Percentiles rank a stretch among this genome's conserved stretches.
Conservation (phyloP, 2,888 invertebrate genomes). For the Morpho helenor region DNA sequence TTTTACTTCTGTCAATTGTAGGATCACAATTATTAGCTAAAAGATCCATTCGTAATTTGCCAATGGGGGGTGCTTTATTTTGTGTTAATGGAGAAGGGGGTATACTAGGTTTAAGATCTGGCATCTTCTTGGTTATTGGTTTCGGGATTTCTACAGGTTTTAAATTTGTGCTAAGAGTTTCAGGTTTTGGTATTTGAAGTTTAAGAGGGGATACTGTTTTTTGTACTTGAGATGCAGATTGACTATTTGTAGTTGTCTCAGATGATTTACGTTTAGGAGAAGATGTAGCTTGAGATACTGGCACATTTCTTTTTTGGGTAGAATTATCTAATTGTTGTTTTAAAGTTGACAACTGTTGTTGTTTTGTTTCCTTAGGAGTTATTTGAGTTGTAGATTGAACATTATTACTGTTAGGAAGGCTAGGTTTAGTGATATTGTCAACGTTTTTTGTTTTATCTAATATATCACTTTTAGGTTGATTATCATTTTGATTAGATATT, state of each 20-base stretch:
- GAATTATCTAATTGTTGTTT: conserved; percentile 42
- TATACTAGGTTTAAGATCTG: conserved; percentile 64
- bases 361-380: conserved; percentile 43
- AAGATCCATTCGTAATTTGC: conserved; percentile 69
- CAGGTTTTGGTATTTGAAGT: conserved; percentile 60
- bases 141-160: conserved; percentile 38
- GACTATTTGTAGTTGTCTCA: conserved; percentile 41
- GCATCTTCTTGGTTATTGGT: conserved; percentile 56
- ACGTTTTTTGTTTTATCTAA: conserved; percentile 35
- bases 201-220: conserved; percentile 65
- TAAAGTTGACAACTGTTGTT: conserved; percentile 30
- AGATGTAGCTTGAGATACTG: conserved; percentile 46
- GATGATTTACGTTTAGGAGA: conserved; percentile 70
- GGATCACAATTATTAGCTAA: conserved; percentile 73
- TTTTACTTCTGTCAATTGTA: conserved; percentile 69
- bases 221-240: conserved; percentile 33
- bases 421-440: conserved; percentile 33
- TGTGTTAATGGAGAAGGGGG: conserved; percentile 41
- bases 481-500: conserved; percentile 21
- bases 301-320: conserved; percentile 48
- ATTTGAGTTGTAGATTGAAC: conserved; percentile 25
- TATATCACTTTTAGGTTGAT: conserved; percentile 27
- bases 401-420: conserved; percentile 26
- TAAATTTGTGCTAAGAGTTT: conserved; percentile 33
- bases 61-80: conserved; percentile 50